Evolutionary conservation across 2,888 invertebrate genomes (phyloP).

Genomic region (Volucella inanis): DNA sequence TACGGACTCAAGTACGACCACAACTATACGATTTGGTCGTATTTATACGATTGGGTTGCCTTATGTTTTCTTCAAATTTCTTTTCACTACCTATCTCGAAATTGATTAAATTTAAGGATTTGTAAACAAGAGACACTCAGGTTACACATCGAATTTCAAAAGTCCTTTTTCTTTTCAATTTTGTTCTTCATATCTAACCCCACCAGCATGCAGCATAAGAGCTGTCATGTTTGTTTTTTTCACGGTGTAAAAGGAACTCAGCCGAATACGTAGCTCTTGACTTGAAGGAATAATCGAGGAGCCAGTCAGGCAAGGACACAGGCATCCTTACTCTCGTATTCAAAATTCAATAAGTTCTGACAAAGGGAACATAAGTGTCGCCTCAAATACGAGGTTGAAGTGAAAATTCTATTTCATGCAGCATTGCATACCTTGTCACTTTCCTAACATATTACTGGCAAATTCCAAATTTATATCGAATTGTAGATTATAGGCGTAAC

Average conservation of each 20-base stretch:
- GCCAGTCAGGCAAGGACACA: conserved; percentile 7
- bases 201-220: neutral
- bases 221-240: conserved; percentile 33
- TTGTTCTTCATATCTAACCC: conserved; percentile 9
- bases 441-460: conserved; percentile 50
- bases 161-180: conserved; percentile 45
- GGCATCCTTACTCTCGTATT: conserved; percentile 22
- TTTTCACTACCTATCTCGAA: conserved; percentile 3
- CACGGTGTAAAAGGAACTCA: conserved; percentile 24
- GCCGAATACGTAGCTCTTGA: neutral
- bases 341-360: conserved; percentile 60
- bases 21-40: neutral
- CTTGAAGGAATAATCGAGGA: too few relatives aligned
- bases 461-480: conserved; percentile 57
- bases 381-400: conserved; percentile 7
- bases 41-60: neutral
- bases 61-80: neutral
- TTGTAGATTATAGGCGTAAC: conserved; percentile 6
- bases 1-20: neutral
- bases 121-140: conserved; percentile 22
- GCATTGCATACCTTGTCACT: conserved; percentile 58
- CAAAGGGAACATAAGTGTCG: conserved; percentile 45
- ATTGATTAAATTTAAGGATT: conserved; percentile 53
- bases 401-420: conserved; percentile 52
- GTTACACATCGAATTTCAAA: conserved; percentile 36